phyloP scores from a whole-genome alignment of 2,888 invertebrate species.

The Diadromus collaris region DNA sequence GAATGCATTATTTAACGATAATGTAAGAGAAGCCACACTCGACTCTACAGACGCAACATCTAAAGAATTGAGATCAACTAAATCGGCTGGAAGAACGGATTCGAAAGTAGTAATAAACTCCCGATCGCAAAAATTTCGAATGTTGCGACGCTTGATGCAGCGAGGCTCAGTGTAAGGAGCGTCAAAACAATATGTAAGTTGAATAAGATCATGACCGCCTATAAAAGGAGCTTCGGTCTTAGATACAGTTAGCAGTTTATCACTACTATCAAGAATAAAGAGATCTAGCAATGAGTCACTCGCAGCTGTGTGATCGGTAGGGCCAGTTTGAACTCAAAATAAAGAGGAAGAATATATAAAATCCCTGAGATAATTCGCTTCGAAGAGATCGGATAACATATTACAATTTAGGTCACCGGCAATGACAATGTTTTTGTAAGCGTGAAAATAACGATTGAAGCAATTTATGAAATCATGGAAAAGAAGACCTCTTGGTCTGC shows the following conservation, averaged over 20 bases:
- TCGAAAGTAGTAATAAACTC: no score
- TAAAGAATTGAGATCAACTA: no score
- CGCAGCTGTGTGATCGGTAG: slow-evolving; percentile 15
- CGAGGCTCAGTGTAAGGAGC: not conserved
- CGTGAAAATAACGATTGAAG: not conserved
- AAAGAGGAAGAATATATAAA: not conserved
- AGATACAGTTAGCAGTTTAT: not conserved
- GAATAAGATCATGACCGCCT: not conserved
- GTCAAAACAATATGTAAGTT: not conserved
- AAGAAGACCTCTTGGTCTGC: slow-evolving; percentile 14
- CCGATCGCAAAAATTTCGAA: not conserved
- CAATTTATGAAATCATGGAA: slow-evolving; percentile 26
- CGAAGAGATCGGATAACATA: not conserved
- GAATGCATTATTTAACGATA: no score
- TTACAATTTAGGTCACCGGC: slow-evolving; percentile 23
- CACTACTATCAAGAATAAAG: not conserved
- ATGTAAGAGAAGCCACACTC: no score
- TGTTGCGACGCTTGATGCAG: not conserved
- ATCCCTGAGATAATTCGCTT: not conserved
- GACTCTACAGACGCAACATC: no score
- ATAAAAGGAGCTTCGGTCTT: not conserved
- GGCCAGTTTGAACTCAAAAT: not conserved
- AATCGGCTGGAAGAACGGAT: no score
- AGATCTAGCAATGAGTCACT: slow-evolving; percentile 26
- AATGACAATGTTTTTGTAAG: no score